Evolutionary conservation across 2,888 invertebrate genomes (phyloP).

Genomic region (Drosophila acutilabella): DNA sequence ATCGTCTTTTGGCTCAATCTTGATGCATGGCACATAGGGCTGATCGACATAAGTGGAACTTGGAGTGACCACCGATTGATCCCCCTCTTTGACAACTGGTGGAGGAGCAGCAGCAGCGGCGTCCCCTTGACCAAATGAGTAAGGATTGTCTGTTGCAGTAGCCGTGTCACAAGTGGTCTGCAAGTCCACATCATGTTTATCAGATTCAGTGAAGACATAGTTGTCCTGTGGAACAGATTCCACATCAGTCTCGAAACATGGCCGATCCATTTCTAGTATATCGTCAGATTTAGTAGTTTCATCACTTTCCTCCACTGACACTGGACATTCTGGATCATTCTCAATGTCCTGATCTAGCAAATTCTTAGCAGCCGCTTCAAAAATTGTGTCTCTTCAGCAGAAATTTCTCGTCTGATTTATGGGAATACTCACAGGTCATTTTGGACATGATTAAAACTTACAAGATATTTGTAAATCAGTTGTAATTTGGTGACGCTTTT

Average conservation of each 20-base stretch:
- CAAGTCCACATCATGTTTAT: conserved; percentile 46
- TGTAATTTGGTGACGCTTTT: conserved; percentile 23
- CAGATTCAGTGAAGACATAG: conserved; percentile 23
- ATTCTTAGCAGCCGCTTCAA: conserved; percentile 12
- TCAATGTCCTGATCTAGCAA: not conserved
- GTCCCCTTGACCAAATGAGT: conserved; percentile 52
- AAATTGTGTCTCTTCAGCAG: not conserved
- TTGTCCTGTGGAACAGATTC: conserved; percentile 39
- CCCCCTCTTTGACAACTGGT: conserved; percentile 1
- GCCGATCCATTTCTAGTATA: conserved; percentile 40
- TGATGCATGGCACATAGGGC: conserved; percentile 32
- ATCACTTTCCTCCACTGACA: conserved; percentile 8
- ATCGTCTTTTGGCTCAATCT: conserved; percentile 20
- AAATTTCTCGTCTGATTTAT: not conserved
- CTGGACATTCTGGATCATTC: conserved; percentile 39
- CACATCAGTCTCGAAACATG: conserved; percentile 41
- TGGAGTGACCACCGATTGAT: conserved; percentile 21
- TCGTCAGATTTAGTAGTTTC: not conserved
- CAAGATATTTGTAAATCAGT: conserved; percentile 13
- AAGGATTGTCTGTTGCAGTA: conserved; percentile 52
- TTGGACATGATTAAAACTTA: conserved; percentile 64
- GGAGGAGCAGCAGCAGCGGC: not conserved
- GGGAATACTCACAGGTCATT: conserved; percentile 73
- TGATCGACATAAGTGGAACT: conserved; percentile 33
- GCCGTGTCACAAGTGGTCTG: conserved; percentile 51